A percentile compares a stretch with the other conserved stretches of the same genome.
Conservation (phyloP, 64 coral and sea anemone species). For the Porites australiensis region DNA sequence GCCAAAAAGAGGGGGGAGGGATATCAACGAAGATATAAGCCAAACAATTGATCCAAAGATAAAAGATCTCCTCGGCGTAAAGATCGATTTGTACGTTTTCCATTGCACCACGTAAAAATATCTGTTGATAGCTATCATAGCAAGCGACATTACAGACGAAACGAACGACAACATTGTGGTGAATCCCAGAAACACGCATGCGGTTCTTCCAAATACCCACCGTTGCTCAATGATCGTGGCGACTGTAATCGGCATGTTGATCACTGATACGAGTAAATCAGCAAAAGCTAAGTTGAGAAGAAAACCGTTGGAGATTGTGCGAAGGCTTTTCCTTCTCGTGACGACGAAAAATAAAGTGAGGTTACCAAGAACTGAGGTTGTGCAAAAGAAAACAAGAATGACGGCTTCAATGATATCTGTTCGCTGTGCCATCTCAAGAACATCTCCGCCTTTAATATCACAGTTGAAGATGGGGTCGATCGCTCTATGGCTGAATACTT, state of each 20-base stretch:
- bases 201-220: constrained; percentile 48
- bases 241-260: constrained; percentile 57
- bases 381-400: constrained; percentile 26
- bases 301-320: constrained; percentile 48
- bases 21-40: constrained; percentile 24
- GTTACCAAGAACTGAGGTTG: constrained; percentile 26
- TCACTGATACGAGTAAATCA: constrained; percentile 47
- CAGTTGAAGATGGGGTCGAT: too few relatives aligned
- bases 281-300: constrained; percentile 60
- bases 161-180: constrained; percentile 62
- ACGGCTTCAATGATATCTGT: not conserved
- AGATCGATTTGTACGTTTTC: constrained; percentile 34
- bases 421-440: not conserved
- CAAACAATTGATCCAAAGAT: constrained; percentile 35
- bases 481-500: not conserved
- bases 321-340: constrained; percentile 15
- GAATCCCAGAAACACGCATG: constrained; percentile 49
- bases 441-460: too few relatives aligned
- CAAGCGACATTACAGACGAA: constrained; percentile 38
- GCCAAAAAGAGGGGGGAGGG: constrained; percentile 65
- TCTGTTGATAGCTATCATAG: constrained; percentile 72
- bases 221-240: constrained; percentile 21
- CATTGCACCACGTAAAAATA: constrained; percentile 69
- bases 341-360: constrained; percentile 38
- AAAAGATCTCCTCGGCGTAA: not conserved